Conservation (phyloP, 2,797 vertebrate species). For the Triplophysa bombifrons region DNA sequence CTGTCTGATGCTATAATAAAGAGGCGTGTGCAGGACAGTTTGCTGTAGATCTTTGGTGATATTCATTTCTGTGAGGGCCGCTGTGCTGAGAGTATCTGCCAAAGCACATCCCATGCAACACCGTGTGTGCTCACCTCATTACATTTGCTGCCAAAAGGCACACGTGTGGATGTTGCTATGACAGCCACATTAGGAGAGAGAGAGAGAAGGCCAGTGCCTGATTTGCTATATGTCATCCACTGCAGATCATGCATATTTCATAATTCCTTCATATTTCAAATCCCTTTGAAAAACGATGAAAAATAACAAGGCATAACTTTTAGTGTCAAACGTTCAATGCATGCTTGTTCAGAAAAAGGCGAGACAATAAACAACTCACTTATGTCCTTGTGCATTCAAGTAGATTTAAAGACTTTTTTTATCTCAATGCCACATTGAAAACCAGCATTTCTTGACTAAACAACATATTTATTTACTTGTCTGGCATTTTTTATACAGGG, state of each 20-base stretch:
- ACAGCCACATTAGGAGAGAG: slow-evolving; percentile 32
- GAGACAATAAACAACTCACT: not conserved
- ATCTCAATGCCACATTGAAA: too few species aligned
- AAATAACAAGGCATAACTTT: not conserved
- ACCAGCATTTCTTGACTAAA: too few species aligned
- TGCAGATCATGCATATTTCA: slow-evolving; percentile 33
- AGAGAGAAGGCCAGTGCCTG: not conserved
- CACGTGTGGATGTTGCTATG: slow-evolving; percentile 48
- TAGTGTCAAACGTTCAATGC: not conserved
- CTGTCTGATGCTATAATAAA: slow-evolving; percentile 10
- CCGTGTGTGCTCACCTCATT: slow-evolving; percentile 35
- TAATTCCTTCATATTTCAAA: slow-evolving; percentile 1
- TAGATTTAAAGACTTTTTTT: not conserved
- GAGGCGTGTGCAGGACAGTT: slow-evolving; percentile 13
- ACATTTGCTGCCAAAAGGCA: slow-evolving; percentile 41
- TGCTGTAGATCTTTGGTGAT: slow-evolving; percentile 22
- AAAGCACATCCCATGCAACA: slow-evolving; percentile 11
- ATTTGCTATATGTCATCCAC: slow-evolving; percentile 21
- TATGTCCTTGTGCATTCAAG: not conserved
- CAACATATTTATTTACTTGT: too few species aligned
- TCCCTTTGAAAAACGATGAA: slow-evolving; percentile 4
- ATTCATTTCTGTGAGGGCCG: not conserved
- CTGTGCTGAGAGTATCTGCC: not conserved
- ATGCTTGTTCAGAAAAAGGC: not conserved
- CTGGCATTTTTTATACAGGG: too few species aligned